phyloP scores from a whole-genome alignment of 2,113 vertebrate genomes.

The Trematocara marginatum region DNA sequence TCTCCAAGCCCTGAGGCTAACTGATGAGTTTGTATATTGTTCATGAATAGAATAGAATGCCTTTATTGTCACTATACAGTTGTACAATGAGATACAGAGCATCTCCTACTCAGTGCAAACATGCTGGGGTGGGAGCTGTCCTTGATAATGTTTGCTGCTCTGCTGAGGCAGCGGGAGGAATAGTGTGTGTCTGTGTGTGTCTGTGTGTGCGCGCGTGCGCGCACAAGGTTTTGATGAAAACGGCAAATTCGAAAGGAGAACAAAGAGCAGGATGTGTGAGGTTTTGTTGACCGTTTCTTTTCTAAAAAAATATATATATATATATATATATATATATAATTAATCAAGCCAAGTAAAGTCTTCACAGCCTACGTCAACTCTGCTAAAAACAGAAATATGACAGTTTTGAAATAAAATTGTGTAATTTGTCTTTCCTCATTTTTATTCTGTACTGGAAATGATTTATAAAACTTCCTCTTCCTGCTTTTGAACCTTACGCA shows the following conservation, averaged over 20 bases:
- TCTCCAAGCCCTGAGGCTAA: slow-evolving; percentile 14
- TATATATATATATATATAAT: not conserved
- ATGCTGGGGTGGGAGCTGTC: too few species aligned
- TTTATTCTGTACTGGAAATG: not conserved
- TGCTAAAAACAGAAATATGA: not conserved
- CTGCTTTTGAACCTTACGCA: not conserved
- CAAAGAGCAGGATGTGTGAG: slow-evolving; percentile 45
- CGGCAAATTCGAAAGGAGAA: slow-evolving; percentile 22
- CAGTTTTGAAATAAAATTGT: not conserved
- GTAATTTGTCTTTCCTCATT: not conserved
- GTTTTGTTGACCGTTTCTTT: not conserved
- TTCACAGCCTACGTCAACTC: not conserved
- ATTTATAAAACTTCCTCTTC: not conserved
- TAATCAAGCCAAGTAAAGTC: slow-evolving; percentile 5
- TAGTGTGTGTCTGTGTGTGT: not conserved
- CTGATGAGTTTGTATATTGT: slow-evolving; percentile 16
- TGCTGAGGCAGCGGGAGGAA: too few species aligned
- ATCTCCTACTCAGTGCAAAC: too few species aligned
- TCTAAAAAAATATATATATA: not conserved
- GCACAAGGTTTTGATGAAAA: slow-evolving; percentile 25
- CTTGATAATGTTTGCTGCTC: too few species aligned
- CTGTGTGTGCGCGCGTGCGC: not conserved
- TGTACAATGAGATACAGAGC: too few species aligned
- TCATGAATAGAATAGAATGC: too few species aligned
- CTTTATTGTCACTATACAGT: too few species aligned